These are phyloP conservation scores for Mimas tiliae DNA, from an alignment of 2,888 invertebrate species.

Conservation along the genomic window DNA sequence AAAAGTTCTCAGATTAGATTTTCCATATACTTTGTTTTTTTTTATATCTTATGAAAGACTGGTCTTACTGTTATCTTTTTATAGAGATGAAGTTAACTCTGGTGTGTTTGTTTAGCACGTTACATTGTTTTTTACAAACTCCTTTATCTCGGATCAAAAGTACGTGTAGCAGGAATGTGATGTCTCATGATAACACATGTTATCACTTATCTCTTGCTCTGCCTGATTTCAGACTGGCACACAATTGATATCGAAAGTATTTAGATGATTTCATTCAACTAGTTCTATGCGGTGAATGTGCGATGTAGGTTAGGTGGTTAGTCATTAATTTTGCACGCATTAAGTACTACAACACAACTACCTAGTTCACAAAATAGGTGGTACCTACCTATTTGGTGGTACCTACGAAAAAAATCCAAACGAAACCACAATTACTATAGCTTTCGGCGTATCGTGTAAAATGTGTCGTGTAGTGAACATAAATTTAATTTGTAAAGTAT, in stretches of 20 bases:
- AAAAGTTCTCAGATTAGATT: slow-evolving; percentile 8
- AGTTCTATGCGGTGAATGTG: neutral
- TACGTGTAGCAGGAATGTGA: slow-evolving; percentile 45
- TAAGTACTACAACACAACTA: neutral
- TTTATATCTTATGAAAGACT: slow-evolving; percentile 20
- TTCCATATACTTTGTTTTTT: slow-evolving; percentile 1
- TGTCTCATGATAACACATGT: slow-evolving; percentile 50
- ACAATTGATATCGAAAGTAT: slow-evolving; percentile 12
- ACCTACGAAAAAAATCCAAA: too few species aligned
- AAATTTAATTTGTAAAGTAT: neutral
- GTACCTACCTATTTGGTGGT: neutral
- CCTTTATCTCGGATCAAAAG: slow-evolving; percentile 42
- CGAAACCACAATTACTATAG: too few species aligned
- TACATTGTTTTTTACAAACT: slow-evolving; percentile 40
- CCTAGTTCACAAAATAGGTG: too few species aligned
- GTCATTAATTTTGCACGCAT: neutral
- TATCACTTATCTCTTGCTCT: slow-evolving; percentile 52
- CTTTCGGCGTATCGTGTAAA: neutral
- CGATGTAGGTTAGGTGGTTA: neutral
- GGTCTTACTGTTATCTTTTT: slow-evolving; percentile 4
- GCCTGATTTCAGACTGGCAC: slow-evolving; percentile 37
- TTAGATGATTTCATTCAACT: slow-evolving; percentile 21
- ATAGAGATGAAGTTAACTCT: slow-evolving; percentile 34
- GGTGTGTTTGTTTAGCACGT: slow-evolving; percentile 37
- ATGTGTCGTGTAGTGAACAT: neutral